Conservation (phyloP, 2,797 vertebrate genomes). For the Fistularia tabacaria region DNA sequence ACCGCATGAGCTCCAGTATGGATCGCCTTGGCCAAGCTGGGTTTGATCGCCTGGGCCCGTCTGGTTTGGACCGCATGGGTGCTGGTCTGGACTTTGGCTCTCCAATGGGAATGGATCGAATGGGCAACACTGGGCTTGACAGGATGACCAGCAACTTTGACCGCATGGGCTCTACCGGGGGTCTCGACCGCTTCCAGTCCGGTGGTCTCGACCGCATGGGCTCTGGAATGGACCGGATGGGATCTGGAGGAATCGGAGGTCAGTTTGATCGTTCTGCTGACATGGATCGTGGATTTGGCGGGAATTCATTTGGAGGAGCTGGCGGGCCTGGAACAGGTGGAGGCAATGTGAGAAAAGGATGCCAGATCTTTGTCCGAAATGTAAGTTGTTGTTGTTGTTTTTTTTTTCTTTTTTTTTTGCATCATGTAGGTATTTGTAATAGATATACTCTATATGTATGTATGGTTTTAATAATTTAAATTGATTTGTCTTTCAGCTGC, state of each 20-base stretch:
- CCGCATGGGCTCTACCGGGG: slow-evolving; percentile 67
- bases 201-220: slow-evolving; percentile 75
- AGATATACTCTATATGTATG: not conserved
- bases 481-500: slow-evolving; percentile 76
- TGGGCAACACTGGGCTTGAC: slow-evolving; percentile 83
- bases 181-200: slow-evolving; percentile 70
- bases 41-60: slow-evolving; percentile 82
- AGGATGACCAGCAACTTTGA: slow-evolving; percentile 81
- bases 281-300: slow-evolving; percentile 90
- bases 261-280: slow-evolving; percentile 91
- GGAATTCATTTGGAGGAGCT: slow-evolving; percentile 82
- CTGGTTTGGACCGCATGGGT: slow-evolving; percentile 87
- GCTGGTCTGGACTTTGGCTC: slow-evolving; percentile 84
- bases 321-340: slow-evolving; percentile 82
- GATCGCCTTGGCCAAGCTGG: slow-evolving; percentile 86
- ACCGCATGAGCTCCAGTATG: slow-evolving; percentile 85
- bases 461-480: slow-evolving; percentile 9
- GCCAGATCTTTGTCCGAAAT: slow-evolving; percentile 98
- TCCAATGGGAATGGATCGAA: slow-evolving; percentile 87
- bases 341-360: slow-evolving; percentile 85
- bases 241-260: slow-evolving; percentile 71
- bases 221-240: slow-evolving; percentile 75
- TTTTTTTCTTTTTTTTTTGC: not conserved
- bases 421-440: not conserved
- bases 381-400: too few relatives aligned